These are phyloP conservation scores for Euschistus heros DNA, from an alignment of 1,140 invertebrate species.

Conservation along the genomic window DNA sequence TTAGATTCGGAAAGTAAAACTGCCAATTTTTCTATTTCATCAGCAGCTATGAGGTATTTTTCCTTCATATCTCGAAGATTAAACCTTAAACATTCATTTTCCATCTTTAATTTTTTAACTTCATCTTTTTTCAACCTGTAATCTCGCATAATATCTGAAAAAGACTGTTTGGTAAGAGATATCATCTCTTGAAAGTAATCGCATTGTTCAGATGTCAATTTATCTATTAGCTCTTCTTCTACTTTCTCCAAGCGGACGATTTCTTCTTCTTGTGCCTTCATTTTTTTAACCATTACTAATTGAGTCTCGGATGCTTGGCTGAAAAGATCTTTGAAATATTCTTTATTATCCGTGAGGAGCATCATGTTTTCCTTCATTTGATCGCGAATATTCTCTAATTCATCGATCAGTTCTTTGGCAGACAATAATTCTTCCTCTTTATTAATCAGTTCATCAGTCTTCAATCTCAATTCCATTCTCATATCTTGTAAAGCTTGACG, in stretches of 20 bases:
- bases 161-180: slow-evolving; percentile 10
- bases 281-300: slow-evolving; percentile 4
- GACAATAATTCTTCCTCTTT: slow-evolving; percentile 31
- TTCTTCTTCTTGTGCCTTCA: slow-evolving; percentile 16
- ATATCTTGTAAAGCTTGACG: slow-evolving; percentile 30
- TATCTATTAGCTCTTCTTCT: neutral
- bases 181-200: slow-evolving; percentile 19
- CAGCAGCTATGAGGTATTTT: neutral
- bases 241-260: slow-evolving; percentile 2
- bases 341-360: slow-evolving; percentile 29
- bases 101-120: neutral
- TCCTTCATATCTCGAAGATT: neutral
- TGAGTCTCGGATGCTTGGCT: slow-evolving; percentile 8
- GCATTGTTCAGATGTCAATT: neutral
- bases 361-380: slow-evolving; percentile 32
- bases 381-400: slow-evolving; percentile 32
- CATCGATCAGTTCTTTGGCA: slow-evolving; percentile 7
- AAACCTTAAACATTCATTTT: slow-evolving; percentile 7
- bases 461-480: slow-evolving; percentile 33
- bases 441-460: slow-evolving; percentile 31
- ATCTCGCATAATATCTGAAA: slow-evolving; percentile 5
- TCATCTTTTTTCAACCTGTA: slow-evolving; percentile 11
- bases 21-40: slow-evolving; percentile 20
- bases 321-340: slow-evolving; percentile 25
- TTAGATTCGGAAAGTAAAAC: neutral